These are phyloP conservation scores for Thinocorus orbignyianus DNA, from an alignment of 2,113 vertebrate species.

Conservation along the genomic window DNA sequence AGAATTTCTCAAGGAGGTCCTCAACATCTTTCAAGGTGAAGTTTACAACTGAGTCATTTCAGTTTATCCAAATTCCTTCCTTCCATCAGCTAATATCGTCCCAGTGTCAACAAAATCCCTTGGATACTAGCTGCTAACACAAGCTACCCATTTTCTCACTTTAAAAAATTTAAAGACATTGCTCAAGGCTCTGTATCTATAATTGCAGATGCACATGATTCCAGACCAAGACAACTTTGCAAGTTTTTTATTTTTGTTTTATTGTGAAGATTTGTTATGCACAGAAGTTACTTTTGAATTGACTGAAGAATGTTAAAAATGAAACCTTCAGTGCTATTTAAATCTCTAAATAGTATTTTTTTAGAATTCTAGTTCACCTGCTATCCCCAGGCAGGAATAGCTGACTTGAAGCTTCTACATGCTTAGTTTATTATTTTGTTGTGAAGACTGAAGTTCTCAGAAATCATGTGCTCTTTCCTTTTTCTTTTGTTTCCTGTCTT, in stretches of 20 bases:
- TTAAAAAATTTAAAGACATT: not conserved
- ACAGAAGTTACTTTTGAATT: not conserved
- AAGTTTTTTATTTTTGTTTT: not conserved
- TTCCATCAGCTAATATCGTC: not conserved
- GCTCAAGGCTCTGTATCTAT: not conserved
- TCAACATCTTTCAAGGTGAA: not conserved
- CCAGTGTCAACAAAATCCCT: not conserved
- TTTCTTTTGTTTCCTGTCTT: slow-evolving; percentile 15
- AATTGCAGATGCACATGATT: not conserved
- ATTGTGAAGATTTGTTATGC: not conserved
- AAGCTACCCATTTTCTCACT: not conserved
- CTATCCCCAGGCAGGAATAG: not conserved
- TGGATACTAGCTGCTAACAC: not conserved
- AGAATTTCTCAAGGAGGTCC: not conserved
- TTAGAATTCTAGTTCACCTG: not conserved
- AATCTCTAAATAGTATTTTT: slow-evolving; percentile 8
- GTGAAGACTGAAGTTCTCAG: not conserved
- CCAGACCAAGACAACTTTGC: not conserved
- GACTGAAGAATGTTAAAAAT: slow-evolving; percentile 1
- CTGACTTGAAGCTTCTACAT: not conserved
- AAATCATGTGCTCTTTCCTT: not conserved
- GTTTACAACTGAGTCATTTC: not conserved
- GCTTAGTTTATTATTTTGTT: slow-evolving; percentile 23
- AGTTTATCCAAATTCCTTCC: not conserved
- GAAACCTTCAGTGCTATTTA: not conserved